Percentiles rank a stretch among this genome's conserved stretches.
phyloP scores from a whole-genome alignment of 2,888 invertebrate species.

The Lutraria lutraria region DNA sequence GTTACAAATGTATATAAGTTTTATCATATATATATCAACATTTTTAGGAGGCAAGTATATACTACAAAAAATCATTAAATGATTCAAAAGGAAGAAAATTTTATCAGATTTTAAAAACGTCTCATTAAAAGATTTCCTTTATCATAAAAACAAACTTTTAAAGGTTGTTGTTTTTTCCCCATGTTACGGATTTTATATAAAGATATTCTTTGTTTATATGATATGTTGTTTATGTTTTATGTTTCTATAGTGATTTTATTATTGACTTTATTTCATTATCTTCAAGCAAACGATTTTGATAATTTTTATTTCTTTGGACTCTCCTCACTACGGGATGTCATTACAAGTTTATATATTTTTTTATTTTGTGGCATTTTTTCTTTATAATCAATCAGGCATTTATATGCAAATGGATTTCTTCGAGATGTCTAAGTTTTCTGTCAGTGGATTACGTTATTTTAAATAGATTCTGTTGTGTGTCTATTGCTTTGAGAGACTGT shows the following conservation, averaged over 20 bases:
- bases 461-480: no score
- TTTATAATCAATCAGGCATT: no score
- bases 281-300: neutral
- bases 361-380: no score
- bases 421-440: no score
- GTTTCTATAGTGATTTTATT: neutral
- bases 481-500: no score
- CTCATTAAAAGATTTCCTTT: neutral
- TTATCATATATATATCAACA: neutral
- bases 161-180: neutral
- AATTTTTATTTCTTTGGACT: neutral
- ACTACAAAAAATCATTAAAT: slow-evolving; percentile 17
- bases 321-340: neutral
- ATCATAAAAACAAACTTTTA: neutral
- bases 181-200: neutral
- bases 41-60: neutral
- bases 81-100: neutral
- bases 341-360: neutral
- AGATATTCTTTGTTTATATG: neutral
- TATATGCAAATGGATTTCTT: no score
- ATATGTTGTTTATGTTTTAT: slow-evolving; percentile 2
- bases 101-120: slow-evolving; percentile 14
- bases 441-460: no score
- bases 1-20: neutral
- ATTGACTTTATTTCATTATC: neutral